A percentile compares a stretch with the other conserved stretches of the same genome.
Conservation (phyloP, 1,140 invertebrate species). For the Cheumatopsyche charites region DNA sequence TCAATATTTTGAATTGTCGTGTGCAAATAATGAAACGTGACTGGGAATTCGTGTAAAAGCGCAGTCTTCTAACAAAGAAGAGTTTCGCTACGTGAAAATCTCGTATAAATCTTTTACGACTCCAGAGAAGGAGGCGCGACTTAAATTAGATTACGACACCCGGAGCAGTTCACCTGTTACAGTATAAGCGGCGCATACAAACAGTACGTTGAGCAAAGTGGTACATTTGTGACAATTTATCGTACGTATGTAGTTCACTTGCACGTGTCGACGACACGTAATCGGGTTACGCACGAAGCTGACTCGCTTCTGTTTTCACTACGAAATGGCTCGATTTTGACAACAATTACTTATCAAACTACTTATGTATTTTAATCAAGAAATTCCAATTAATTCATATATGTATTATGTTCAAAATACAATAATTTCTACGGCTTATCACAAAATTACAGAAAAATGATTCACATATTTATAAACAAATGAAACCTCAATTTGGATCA, state of each 20-base stretch:
- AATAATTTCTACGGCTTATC: no score
- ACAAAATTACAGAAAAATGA: no score
- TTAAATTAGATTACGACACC: conserved; percentile 12
- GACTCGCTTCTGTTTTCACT: no score
- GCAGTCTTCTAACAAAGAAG: not conserved
- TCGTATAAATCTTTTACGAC: not conserved
- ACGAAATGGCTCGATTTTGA: no score
- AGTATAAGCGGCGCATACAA: not conserved
- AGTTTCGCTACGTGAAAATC: not conserved
- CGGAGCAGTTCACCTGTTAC: not conserved
- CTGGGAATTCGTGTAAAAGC: not conserved
- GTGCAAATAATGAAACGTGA: conserved; percentile 8
- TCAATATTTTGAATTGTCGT: no score
- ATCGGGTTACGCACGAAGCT: conserved; percentile 13
- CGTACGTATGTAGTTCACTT: not conserved
- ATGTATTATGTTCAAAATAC: no score
- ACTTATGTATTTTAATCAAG: no score
- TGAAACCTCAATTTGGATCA: no score
- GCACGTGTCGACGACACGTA: conserved; percentile 23
- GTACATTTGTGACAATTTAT: not conserved
- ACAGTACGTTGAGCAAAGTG: no score
- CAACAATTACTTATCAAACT: no score
- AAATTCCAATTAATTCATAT: no score
- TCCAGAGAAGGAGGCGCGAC: not conserved
- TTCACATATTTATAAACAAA: no score